Conservation (phyloP, 2,888 invertebrate species). For the Choristoneura rosaceana region DNA sequence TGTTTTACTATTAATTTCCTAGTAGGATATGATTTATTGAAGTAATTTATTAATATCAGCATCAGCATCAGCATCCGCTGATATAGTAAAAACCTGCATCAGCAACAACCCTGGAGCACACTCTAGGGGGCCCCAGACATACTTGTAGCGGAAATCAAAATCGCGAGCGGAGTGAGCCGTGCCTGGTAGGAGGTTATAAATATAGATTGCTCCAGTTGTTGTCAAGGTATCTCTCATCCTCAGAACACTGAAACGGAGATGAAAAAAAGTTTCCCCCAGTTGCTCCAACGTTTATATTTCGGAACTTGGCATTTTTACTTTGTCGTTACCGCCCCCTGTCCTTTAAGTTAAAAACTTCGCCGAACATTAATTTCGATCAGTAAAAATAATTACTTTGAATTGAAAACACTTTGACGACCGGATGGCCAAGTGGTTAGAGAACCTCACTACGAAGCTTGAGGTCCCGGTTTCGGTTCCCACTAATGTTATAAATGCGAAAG, state of each 20-base stretch:
- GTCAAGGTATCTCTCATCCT: conserved; percentile 5
- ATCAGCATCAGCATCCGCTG: too few relatives aligned
- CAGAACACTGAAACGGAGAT: conserved; percentile 14
- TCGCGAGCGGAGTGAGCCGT: too few relatives aligned
- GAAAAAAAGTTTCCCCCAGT: conserved; percentile 16
- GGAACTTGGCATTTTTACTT: conserved; percentile 16
- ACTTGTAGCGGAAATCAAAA: too few relatives aligned
- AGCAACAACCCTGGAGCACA: too few relatives aligned
- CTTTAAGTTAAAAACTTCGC: conserved; percentile 14
- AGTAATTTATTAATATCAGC: too few relatives aligned
- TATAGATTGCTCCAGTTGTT: neutral
- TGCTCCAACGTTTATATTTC: neutral
- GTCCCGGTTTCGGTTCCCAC: too few relatives aligned
- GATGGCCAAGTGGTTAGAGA: neutral
- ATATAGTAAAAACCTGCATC: too few relatives aligned
- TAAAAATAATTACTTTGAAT: conserved; percentile 13
- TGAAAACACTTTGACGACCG: neutral
- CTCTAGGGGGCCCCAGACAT: too few relatives aligned
- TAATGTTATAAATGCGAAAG: too few relatives aligned
- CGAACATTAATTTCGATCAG: conserved; percentile 18
- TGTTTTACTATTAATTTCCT: too few relatives aligned
- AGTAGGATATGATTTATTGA: too few relatives aligned
- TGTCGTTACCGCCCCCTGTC: conserved; percentile 3
- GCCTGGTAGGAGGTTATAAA: neutral
- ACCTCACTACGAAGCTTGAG: neutral